Evolutionary conservation across 1,140 invertebrate genomes (phyloP).

Genomic region (Semibalanus balanoides): DNA sequence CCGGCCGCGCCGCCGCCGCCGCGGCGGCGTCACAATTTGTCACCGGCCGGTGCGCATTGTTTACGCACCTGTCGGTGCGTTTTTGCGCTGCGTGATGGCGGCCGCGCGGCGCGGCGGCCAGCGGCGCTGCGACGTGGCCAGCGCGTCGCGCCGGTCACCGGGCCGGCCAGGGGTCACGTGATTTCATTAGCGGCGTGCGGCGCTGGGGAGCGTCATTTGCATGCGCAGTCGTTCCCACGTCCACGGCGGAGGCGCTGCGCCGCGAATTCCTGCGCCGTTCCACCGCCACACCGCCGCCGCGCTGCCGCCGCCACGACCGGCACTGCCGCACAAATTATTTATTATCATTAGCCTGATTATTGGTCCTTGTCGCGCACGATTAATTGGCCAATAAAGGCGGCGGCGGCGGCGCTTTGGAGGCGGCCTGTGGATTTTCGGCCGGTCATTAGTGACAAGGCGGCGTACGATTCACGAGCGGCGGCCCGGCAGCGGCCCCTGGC

Average conservation of each 20-base stretch:
- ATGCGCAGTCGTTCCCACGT: not conserved
- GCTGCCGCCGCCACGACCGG: too few species aligned
- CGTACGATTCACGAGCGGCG: not conserved
- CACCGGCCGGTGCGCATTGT: not conserved
- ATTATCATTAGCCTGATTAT: not conserved
- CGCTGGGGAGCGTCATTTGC: not conserved
- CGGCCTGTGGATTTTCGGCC: constrained; percentile 1
- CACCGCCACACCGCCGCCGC: too few species aligned
- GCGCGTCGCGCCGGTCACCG: too few species aligned
- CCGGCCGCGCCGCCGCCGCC: too few species aligned
- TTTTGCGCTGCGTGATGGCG: not conserved
- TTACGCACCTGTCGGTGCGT: not conserved
- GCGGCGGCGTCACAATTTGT: not conserved
- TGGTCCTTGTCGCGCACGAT: not conserved
- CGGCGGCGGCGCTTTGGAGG: not conserved
- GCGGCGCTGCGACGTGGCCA: too few species aligned
- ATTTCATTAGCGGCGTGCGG: not conserved
- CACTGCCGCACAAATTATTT: not conserved
- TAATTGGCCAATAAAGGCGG: not conserved
- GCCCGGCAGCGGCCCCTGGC: too few species aligned
- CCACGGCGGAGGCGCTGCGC: too few species aligned
- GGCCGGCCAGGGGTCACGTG: not conserved
- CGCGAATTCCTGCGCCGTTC: not conserved
- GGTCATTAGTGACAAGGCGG: not conserved
- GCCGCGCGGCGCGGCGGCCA: too few species aligned